These are phyloP conservation scores for Chauna torquata DNA, from an alignment of 2,113 vertebrate species.

Conservation along the genomic window DNA sequence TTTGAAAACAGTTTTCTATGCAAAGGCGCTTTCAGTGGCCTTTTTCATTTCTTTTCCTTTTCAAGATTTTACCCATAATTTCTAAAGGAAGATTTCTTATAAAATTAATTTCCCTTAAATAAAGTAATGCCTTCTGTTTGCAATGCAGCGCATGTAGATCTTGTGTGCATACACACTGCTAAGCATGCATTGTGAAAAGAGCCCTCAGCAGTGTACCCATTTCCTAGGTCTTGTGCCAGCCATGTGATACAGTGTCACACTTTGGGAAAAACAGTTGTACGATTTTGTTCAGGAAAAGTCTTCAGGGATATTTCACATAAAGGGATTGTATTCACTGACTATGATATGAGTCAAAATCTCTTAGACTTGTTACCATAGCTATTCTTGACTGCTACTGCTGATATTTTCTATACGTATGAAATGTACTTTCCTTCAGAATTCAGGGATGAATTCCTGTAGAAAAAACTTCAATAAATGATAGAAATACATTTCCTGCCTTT, in stretches of 20 bases:
- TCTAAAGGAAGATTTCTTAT: background rate
- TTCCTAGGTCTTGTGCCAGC: constrained; percentile 20
- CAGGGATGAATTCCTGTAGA: background rate
- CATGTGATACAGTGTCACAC: constrained; percentile 10
- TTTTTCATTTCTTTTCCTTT: background rate
- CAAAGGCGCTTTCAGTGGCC: background rate
- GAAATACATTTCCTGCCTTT: constrained; percentile 50
- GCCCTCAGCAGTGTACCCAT: constrained; percentile 28
- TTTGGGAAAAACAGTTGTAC: constrained; percentile 45
- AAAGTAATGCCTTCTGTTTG: background rate
- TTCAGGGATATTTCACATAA: constrained; percentile 26
- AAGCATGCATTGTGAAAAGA: constrained; percentile 2
- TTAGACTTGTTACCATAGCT: constrained; percentile 48
- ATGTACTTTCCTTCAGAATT: constrained; percentile 40
- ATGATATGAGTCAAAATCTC: constrained; percentile 59
- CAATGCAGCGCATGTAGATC: background rate
- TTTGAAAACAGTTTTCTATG: background rate
- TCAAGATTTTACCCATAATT: background rate
- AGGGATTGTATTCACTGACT: constrained; percentile 62
- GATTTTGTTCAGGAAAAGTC: constrained; percentile 41
- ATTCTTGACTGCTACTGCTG: constrained; percentile 50
- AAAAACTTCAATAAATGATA: constrained; percentile 47
- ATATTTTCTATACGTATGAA: constrained; percentile 62
- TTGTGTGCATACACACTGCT: background rate
- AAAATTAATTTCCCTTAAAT: background rate